These are phyloP conservation scores for Scaptomyza parva DNA, from an alignment of 2,888 invertebrate species.

Conservation along the genomic window DNA sequence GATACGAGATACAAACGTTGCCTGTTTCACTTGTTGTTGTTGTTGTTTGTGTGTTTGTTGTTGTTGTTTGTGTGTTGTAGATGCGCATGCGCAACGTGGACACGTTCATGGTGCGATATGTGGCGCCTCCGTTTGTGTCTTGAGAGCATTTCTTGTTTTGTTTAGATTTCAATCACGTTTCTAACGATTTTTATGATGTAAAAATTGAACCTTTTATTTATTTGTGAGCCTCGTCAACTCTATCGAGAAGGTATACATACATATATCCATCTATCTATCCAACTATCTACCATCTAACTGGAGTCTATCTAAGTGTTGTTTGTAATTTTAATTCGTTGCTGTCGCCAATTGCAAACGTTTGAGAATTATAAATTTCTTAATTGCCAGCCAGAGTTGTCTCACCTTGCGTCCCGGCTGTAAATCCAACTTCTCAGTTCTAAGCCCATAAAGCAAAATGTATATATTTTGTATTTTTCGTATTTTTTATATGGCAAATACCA, in stretches of 20 bases:
- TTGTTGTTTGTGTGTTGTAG: conserved; percentile 19
- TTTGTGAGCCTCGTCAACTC: conserved; percentile 32
- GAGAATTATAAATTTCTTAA: conserved; percentile 68
- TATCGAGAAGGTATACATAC: conserved; percentile 41
- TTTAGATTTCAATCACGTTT: conserved; percentile 76
- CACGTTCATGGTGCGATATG: conserved; percentile 73
- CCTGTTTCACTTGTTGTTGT: background rate
- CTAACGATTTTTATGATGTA: conserved; percentile 80
- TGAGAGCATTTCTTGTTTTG: conserved; percentile 7
- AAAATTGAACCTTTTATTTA: conserved; percentile 75
- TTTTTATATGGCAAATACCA: conserved; percentile 40
- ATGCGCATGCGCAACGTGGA: conserved; percentile 69
- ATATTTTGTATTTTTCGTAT: no score
- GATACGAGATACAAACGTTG: conserved; percentile 56
- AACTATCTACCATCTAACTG: conserved; percentile 14
- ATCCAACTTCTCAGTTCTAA: conserved; percentile 17
- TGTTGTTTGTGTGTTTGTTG: background rate
- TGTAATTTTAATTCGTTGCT: conserved; percentile 73
- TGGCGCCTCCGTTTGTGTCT: conserved; percentile 51
- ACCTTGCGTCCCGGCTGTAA: conserved; percentile 10
- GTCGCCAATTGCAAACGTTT: conserved; percentile 67
- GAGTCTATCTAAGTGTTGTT: conserved; percentile 46
- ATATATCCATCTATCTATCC: conserved; percentile 20
- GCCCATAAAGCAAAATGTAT: conserved; percentile 48
- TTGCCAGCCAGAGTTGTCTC: conserved; percentile 60